Base-by-base conservation (phyloP, 2,797 vertebrate genomes). In the Taenioides sp. region DNA sequence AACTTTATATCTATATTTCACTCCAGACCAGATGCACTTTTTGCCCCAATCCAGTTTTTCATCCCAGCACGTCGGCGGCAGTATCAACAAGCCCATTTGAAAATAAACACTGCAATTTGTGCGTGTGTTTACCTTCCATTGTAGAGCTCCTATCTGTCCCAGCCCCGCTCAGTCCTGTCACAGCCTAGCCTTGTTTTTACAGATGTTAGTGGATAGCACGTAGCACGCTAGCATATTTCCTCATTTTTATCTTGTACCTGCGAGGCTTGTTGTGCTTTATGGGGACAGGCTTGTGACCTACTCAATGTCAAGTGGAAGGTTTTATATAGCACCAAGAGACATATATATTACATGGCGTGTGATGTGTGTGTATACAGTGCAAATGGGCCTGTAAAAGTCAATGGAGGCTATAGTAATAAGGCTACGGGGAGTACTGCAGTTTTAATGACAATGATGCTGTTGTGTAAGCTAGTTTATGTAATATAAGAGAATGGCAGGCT, bases 71-170 rank as follows among this genome's bases (percentile, higher is more conserved):
- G 70, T 71, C 73, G 47, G 68, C 75, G 22, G 65, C 61, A 85
- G 79, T 78, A 80, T 82, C 90, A 86, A 86, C 79, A 82, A 27
- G 20, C 59, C 79, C 27, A 79, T 84, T 80, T 70, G 71, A 72
- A 82, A 86, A 87, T 80, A 87, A 88, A 85, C 78, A 80, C 82
- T 49, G 76, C 78, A 79, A 85, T 87, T 76, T 78, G 20, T 23
- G 61, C 72, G 49, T 2, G 43, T 83, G 80, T 87, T 89, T 87
- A 85, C 85, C 75, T 82, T 86, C 82, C 81, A 84, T 76, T 71
- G 74, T 67, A 77, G 66, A 76, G 50, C 72, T 75, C 75, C 85
- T 81, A 67, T 82, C 83, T 80, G 67, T 22, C 61, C 77, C 69
- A 71, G 84, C 79, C 72, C 75, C 28, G 84, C 76, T 71, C 72